Evolutionary conservation across 2,113 vertebrate genomes (phyloP).

Genomic region (Colistium nudipinnis): DNA sequence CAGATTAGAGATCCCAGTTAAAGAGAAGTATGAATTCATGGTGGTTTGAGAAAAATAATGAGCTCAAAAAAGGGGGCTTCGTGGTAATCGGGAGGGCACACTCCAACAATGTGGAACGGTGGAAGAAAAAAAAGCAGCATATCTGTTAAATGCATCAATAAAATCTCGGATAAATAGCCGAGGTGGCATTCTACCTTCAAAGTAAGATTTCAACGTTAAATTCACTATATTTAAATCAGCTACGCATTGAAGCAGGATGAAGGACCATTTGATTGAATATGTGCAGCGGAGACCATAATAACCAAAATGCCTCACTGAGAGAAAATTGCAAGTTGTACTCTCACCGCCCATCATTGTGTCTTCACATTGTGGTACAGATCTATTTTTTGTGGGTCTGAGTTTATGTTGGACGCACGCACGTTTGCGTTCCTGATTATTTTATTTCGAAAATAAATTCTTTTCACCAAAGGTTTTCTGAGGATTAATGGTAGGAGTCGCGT

Average conservation of each 20-base stretch:
- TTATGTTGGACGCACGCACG: too few species aligned
- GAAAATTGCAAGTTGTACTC: too few species aligned
- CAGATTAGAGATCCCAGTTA: constrained; percentile 66
- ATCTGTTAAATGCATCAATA: background rate
- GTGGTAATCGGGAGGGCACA: constrained; percentile 45
- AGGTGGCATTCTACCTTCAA: background rate
- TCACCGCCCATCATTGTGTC: too few species aligned
- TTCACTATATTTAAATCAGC: background rate
- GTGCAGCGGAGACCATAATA: background rate
- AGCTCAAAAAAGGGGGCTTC: constrained; percentile 55
- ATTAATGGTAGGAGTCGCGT: too few species aligned
- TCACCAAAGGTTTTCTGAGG: too few species aligned
- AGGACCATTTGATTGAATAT: background rate
- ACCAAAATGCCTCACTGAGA: background rate
- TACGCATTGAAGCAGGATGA: background rate
- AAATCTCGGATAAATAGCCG: background rate
- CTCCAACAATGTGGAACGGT: constrained; percentile 31
- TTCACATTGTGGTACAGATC: too few species aligned
- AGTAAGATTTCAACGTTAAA: too few species aligned
- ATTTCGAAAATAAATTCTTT: too few species aligned
- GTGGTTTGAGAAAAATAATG: constrained; percentile 62
- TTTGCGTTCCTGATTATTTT: too few species aligned
- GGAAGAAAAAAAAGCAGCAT: background rate
- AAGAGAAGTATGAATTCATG: constrained; percentile 60
- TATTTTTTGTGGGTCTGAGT: too few species aligned